Conservation (phyloP, 92 coral and sea anemone species). For the Siderastrea siderea region DNA sequence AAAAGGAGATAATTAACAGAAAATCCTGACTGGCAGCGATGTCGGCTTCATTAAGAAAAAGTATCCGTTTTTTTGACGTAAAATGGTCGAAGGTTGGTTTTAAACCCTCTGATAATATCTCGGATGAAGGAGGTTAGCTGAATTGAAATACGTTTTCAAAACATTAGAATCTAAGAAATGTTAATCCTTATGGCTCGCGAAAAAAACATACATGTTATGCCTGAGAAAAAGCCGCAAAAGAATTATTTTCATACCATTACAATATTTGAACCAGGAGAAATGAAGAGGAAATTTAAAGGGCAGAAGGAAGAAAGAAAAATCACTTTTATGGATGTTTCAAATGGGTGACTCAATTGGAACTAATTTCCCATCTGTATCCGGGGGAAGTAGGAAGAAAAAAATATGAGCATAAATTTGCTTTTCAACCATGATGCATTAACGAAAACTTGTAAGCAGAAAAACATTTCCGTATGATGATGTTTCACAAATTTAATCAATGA, state of each 20-base stretch:
- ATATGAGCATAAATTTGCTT: not conserved
- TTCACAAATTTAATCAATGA: not conserved
- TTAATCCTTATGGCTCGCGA: slow-evolving; percentile 16
- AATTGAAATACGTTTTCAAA: slow-evolving; percentile 24
- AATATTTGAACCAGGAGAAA: no score
- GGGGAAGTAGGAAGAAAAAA: not conserved
- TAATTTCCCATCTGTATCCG: not conserved
- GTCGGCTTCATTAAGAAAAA: slow-evolving; percentile 12
- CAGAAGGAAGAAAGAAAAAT: no score
- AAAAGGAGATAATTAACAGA: not conserved
- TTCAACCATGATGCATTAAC: not conserved
- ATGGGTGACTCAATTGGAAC: not conserved
- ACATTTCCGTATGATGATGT: not conserved
- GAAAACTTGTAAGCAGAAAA: not conserved
- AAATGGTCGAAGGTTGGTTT: not conserved
- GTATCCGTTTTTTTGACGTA: slow-evolving; percentile 8
- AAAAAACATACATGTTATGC: slow-evolving; percentile 12
- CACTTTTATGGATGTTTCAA: no score
- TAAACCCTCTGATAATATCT: slow-evolving; percentile 29
- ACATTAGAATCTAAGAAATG: slow-evolving; percentile 28
- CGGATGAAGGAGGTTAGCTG: slow-evolving; percentile 10
- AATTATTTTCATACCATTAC: not conserved
- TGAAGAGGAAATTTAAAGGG: no score
- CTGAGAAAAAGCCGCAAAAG: not conserved
- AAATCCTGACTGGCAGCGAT: slow-evolving; percentile 19